Conservation (phyloP, 2,888 invertebrate species). For the Fragum whitleyi region DNA sequence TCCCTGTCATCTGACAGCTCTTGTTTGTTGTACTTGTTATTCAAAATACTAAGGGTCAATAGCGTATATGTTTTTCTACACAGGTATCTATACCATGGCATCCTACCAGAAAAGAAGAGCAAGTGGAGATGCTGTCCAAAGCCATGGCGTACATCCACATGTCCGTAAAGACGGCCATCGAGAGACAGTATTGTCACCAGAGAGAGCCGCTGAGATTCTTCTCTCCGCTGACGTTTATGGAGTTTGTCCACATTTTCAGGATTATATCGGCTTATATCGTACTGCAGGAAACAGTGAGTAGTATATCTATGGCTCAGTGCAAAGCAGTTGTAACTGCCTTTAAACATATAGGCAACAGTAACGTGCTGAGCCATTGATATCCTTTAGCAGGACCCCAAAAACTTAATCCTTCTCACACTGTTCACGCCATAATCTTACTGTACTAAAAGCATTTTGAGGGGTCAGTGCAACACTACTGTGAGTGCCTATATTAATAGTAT, state of each 20-base stretch:
- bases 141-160: constrained; percentile 84
- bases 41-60: too few species aligned
- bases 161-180: constrained; percentile 78
- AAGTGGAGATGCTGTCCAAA: constrained; percentile 76
- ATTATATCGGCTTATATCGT: constrained; percentile 79
- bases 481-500: too few species aligned
- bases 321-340: too few species aligned
- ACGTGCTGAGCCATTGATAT: neutral
- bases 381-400: too few species aligned
- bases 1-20: too few species aligned
- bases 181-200: constrained; percentile 81
- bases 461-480: too few species aligned
- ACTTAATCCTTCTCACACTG: too few species aligned
- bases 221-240: constrained; percentile 82
- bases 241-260: constrained; percentile 83
- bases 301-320: too few species aligned
- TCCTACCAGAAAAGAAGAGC: constrained; percentile 72
- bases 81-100: constrained; percentile 82
- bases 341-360: too few species aligned
- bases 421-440: too few species aligned
- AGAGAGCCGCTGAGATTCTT: constrained; percentile 78
- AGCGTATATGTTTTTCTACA: neutral
- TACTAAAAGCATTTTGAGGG: too few species aligned
- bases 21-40: too few species aligned
- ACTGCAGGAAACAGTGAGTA: constrained; percentile 79